Base-by-base conservation (phyloP, 2,888 invertebrate genomes). In the Theretra japonica region DNA sequence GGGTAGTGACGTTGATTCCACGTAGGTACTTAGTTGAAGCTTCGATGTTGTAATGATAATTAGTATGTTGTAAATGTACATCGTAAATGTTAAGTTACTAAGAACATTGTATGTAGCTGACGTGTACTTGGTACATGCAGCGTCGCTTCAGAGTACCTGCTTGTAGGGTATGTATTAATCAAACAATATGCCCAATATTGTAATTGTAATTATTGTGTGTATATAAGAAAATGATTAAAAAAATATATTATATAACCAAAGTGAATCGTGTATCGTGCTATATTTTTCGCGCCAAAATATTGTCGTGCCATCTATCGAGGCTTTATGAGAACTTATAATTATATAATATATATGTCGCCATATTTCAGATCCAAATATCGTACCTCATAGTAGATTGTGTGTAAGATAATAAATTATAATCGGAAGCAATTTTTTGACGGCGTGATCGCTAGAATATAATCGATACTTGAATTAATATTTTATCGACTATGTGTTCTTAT, bases 131-230 rank as follows among this genome's bases (percentile, higher is more conserved):
- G 78, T 78, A 76, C 79, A 76, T 83, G 79, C 65, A 41, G 62
- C 86, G 84, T 85, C 78, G 88, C 90, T 90, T 90, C 85, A 83
- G 82, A 82, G 91, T 93, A 92, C 92, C 91, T 91, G 91, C 87
- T 84, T 86, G 77, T 88, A 90, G 87, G 88, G 87, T 87, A 75
- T 84, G 79, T 85, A 75, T 81, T 82, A 87, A 77, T 82, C 83
- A 75, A 89, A 91, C 90, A 92, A 92, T 91, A 91, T 90, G 65
- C 79, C 41, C 71, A 73, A 68, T 68, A 73, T 75, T 73, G 75
- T 72, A 75, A 72, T 62, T 75, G 74, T 73, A 58, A 71, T 58
- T 68, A 69, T 21, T 69, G 68, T 41, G 53, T 71, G 71, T 72
- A 72, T 57, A 68, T 72, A 72, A 58, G 25, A 30, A 68, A 59